phyloP scores from a whole-genome alignment of 2,888 invertebrate genomes.

The Euproctis similis region DNA sequence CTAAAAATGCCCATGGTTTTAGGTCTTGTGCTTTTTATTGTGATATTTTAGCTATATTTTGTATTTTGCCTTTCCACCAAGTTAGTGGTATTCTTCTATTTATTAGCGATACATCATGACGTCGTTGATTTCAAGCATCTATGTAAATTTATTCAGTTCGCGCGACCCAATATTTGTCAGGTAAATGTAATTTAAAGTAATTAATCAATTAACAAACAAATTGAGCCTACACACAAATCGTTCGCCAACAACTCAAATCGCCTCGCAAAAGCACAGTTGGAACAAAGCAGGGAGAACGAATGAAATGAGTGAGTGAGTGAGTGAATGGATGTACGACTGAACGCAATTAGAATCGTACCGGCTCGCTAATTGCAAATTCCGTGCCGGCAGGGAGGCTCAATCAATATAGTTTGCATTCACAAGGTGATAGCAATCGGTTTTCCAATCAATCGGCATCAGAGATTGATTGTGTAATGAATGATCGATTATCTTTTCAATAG shows the following conservation, averaged over 20 bases:
- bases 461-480: conserved; percentile 21
- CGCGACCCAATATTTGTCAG: no score
- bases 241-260: conserved; percentile 7
- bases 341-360: conserved; percentile 43
- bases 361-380: conserved; percentile 52
- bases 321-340: conserved; percentile 26
- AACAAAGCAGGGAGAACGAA: conserved; percentile 30
- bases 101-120: no score
- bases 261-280: conserved; percentile 27
- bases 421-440: conserved; percentile 32
- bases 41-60: no score
- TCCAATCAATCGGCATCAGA: conserved; percentile 30
- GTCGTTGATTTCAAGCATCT: no score
- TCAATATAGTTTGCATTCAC: conserved; percentile 36
- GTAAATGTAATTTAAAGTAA: background rate
- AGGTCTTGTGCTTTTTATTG: no score
- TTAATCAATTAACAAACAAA: conserved; percentile 2
- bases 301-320: conserved; percentile 23
- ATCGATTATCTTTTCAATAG: conserved; percentile 36
- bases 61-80: background rate
- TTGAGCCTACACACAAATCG: conserved; percentile 4
- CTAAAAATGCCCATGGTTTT: no score
- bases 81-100: background rate
- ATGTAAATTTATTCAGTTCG: no score
- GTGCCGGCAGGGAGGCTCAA: conserved; percentile 33